These are phyloP conservation scores for Ptilodon capucinus DNA, from an alignment of 2,888 invertebrate species.

Conservation along the genomic window DNA sequence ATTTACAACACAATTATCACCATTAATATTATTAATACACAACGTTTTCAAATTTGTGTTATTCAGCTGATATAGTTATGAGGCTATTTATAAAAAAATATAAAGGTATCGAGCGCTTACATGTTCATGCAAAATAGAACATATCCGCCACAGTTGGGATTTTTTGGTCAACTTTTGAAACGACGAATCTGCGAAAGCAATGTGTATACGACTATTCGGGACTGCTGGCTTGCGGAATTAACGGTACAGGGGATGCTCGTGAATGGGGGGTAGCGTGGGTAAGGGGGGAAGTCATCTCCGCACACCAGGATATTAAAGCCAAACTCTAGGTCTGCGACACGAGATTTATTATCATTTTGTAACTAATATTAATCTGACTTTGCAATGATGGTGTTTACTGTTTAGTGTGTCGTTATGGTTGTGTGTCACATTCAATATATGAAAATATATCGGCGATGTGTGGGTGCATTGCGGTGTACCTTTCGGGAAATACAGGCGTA, in stretches of 20 bases:
- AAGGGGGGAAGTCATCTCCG: conserved; percentile 24
- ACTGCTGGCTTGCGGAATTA: not conserved
- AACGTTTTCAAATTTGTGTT: too few species aligned
- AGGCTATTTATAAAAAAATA: too few species aligned
- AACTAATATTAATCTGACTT: conserved; percentile 52
- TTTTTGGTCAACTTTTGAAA: not conserved
- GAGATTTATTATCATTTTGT: conserved; percentile 50
- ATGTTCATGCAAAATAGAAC: too few species aligned
- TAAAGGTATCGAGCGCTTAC: too few species aligned
- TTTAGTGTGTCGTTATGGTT: conserved; percentile 4
- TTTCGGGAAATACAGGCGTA: too few species aligned
- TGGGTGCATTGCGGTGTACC: too few species aligned
- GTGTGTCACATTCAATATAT: too few species aligned
- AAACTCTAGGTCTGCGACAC: conserved; percentile 30
- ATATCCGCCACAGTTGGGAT: not conserved
- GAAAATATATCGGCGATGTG: too few species aligned
- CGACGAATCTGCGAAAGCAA: not conserved
- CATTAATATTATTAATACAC: too few species aligned
- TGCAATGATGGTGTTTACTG: conserved; percentile 23
- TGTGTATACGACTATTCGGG: not conserved
- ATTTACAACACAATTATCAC: too few species aligned
- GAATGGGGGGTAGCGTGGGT: not conserved
- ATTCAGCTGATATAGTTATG: too few species aligned
- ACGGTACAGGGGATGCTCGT: not conserved
- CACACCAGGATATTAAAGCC: conserved; percentile 50